Evolutionary conservation across 2,113 vertebrate genomes (phyloP), one percentile per base, ranked within the genome.

Genomic region (Castor canadensis): DNA sequence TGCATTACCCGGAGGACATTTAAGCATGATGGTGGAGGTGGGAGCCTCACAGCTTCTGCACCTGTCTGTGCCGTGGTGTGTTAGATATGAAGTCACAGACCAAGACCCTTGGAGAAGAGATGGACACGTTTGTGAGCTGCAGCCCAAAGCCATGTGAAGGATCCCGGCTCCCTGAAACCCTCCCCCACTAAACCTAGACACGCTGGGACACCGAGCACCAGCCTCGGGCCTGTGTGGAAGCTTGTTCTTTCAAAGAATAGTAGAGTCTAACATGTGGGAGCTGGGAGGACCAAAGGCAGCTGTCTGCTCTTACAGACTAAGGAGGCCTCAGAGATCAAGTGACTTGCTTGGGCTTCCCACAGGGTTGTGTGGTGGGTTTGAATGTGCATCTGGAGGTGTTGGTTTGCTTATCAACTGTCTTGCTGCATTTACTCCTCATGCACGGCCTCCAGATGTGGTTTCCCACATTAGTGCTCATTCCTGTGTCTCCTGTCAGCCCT

Each of bases 21-120:
- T 4, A 0, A 15, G 30, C 2, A 3, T 0, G 3, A 11, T 3
- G 3, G 0, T 12, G 6, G 1, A 0, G 32, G 15, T 2, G 7
- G 32, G 6, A 24, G 40, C n/a, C 38, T 0, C 52, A 13, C 1
- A 1, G 32, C 49, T 20, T 38, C 20, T 8, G 17, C 30, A 0
- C 30, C 22, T 1, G 30, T 67, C 76, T 38, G 62, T 0, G 0
- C 9, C 0, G 0, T 0, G 0, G 0, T 1, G 7, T 3, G 30
- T 6, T 32, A 9, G 49, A 40, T 5, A 0, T 0, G 45, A 87
- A 72, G 9, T 11, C 0, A 0, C 22, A 0, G 30, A 1, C 0
- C 1, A n/a, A 16, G 81, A 17, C 86, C 9, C 0, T 0, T 0
- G 38, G 40, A 17, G 8, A 26, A 30, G 22, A 8, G 66, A 0